phyloP scores from a whole-genome alignment of 2,888 invertebrate species.

The Brenthis ino region DNA sequence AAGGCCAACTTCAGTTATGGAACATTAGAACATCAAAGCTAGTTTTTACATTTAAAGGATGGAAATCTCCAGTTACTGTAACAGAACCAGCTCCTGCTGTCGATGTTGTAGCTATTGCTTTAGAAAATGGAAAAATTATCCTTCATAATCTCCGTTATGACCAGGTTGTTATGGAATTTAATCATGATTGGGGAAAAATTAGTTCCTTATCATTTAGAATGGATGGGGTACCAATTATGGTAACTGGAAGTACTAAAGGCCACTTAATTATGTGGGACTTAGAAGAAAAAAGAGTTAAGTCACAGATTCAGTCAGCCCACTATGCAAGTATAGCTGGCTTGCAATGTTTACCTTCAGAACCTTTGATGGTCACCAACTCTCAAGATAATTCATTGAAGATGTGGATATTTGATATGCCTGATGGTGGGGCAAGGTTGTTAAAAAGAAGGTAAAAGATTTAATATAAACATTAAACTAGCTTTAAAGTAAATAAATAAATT shows the following conservation, averaged over 20 bases:
- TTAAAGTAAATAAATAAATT: no score
- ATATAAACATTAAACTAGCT: no score
- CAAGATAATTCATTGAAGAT: constrained; percentile 96
- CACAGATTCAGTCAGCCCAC: constrained; percentile 92
- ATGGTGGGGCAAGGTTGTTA: constrained; percentile 92
- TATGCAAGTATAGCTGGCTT: constrained; percentile 88
- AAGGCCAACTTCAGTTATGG: constrained; percentile 94
- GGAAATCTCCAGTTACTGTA: constrained; percentile 87
- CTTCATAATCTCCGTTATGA: constrained; percentile 94
- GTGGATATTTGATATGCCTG: constrained; percentile 95
- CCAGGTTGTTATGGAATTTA: constrained; percentile 90
- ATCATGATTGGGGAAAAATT: constrained; percentile 96
- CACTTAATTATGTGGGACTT: constrained; percentile 97
- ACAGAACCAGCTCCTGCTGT: constrained; percentile 95
- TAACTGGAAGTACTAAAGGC: constrained; percentile 90
- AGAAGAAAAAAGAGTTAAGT: constrained; percentile 89
- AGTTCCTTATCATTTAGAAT: constrained; percentile 92
- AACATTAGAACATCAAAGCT: constrained; percentile 91
- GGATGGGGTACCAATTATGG: constrained; percentile 93
- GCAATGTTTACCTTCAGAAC: constrained; percentile 93
- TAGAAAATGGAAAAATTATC: constrained; percentile 90
- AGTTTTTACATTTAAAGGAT: constrained; percentile 89
- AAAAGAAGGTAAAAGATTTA: constrained; percentile 81
- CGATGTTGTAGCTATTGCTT: constrained; percentile 94
- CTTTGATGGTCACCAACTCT: constrained; percentile 94